Evolutionary conservation across 2,888 invertebrate species (phyloP), one percentile per base, ranked within the genome.

Genomic region (Tetragonisca angustula): DNA sequence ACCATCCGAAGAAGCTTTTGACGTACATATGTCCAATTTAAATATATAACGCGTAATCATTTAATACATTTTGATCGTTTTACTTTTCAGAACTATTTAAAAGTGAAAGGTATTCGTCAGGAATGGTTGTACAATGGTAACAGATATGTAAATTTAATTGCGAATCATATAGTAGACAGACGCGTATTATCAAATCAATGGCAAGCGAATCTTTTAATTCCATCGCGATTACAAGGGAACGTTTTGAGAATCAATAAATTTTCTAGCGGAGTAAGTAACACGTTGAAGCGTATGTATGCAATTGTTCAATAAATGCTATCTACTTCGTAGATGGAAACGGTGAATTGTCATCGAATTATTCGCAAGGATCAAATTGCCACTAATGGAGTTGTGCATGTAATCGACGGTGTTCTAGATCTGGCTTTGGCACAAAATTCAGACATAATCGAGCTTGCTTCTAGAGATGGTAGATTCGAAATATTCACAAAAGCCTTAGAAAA

Each of bases 381-480:
- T 15, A 84, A 84, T 43, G 84, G 84, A 43, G 59, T 82, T 13
- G 84, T 79, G 27, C 84, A 84, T 36, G 78, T 84, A 5, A 82
- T 82, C 13, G 84, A 84, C 4, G 84, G 84, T 0, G 78, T 84
- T 17, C 62, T 82, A 61, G 82, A 84, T 36, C 82, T 78, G 11
- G 75, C 82, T 6, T 59, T 78, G 21, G 5, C 75, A 2, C 50
- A 75, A 27, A 76, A 84, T 72, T 74, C 82, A 4, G 78, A 84
- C 9, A 72, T 84, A 50, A 75, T 84, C 17, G 68, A 82, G 9
- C 77, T 84, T 1, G 82, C 69, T 4, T 62, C 68, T 4, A 77
- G 27, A 5, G 84, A 84, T 32, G 82, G 78, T n/a, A 82, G 84
- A 84, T 84, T 78, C 43, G 64, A 32, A n/a, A 82, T 82, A 84